Percentiles rank a stretch among this genome's conserved stretches.
Conservation (phyloP, 2,888 invertebrate genomes). For the Cantharis rufa region DNA sequence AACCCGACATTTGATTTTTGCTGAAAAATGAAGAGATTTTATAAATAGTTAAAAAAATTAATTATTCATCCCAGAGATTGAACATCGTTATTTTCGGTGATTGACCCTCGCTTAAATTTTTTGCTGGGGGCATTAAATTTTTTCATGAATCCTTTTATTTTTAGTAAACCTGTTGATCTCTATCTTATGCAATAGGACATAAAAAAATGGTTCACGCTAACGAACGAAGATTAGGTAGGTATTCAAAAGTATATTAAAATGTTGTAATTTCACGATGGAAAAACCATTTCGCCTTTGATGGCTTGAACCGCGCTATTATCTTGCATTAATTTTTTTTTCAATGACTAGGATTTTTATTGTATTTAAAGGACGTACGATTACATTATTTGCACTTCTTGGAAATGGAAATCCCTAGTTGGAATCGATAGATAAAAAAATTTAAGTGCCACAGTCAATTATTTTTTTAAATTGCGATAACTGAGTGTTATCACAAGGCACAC, state of each 20-base stretch:
- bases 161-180: background rate
- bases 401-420: background rate
- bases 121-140: background rate
- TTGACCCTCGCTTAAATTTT: no score
- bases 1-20: no score
- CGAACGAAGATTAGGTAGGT: background rate
- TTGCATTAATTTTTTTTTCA: background rate
- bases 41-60: no score
- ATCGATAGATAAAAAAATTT: background rate
- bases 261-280: background rate
- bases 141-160: background rate
- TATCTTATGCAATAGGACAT: background rate
- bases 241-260: background rate
- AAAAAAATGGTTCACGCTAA: background rate
- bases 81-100: no score
- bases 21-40: no score
- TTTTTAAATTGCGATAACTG: no score
- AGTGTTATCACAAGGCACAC: background rate
- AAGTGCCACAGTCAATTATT: background rate
- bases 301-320: background rate
- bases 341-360: background rate
- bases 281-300: background rate
- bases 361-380: background rate
- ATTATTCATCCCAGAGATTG: no score
- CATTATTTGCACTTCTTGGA: background rate